Percentiles rank a stretch among this genome's conserved stretches.
Evolutionary conservation across 2,113 vertebrate genomes (phyloP).

Genomic region (Chiloscyllium plagiosum): DNA sequence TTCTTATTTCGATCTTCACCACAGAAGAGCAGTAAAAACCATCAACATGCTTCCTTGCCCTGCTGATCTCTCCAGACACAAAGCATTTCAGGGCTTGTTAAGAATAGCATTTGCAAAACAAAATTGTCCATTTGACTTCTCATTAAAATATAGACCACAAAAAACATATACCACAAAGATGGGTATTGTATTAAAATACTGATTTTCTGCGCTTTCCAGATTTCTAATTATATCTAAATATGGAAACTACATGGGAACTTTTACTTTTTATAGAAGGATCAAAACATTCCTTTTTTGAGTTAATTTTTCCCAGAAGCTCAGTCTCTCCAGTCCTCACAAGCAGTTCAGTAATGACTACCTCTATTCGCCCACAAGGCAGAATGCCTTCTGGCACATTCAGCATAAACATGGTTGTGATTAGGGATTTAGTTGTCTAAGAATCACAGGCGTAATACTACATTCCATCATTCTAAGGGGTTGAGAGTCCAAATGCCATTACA

Average conservation of each 20-base stretch:
- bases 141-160: background rate
- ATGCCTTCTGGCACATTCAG: background rate
- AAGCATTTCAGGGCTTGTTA: background rate
- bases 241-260: background rate
- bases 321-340: background rate
- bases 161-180: background rate
- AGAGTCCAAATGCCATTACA: background rate
- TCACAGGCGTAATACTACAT: background rate
- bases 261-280: background rate
- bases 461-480: background rate
- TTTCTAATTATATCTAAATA: background rate
- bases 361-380: background rate
- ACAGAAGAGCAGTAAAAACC: background rate
- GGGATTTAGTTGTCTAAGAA: background rate
- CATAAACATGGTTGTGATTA: conserved; percentile 2
- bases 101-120: background rate
- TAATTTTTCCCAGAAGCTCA: background rate
- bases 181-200: background rate
- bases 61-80: background rate
- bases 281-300: background rate
- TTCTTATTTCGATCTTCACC: background rate
- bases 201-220: background rate
- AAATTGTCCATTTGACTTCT: background rate
- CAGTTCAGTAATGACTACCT: background rate
- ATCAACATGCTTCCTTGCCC: background rate